Evolutionary conservation across 2,113 vertebrate genomes (phyloP).

Genomic region (Pampusana beccarii): DNA sequence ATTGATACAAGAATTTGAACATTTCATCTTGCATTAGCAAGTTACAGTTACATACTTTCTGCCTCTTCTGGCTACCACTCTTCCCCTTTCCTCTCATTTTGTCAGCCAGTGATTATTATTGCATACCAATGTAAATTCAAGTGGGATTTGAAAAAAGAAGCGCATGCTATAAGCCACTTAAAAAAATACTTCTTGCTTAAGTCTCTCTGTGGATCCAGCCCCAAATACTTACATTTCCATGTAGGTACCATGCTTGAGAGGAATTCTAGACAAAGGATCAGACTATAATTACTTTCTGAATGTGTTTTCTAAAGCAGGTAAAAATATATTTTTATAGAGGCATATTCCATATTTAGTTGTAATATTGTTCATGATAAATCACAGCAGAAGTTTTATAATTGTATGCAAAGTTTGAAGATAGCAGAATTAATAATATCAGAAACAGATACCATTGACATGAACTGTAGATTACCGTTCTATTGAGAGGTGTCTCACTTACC

Average conservation of each 20-base stretch:
- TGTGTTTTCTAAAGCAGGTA: neutral
- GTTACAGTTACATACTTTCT: neutral
- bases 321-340: neutral
- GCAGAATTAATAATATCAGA: neutral
- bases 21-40: neutral
- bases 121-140: neutral
- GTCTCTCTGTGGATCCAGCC: neutral
- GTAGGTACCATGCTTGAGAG: neutral
- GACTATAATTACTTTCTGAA: neutral
- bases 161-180: neutral
- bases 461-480: neutral
- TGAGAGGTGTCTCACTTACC: neutral
- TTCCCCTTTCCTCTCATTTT: neutral
- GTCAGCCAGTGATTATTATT: neutral
- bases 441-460: neutral
- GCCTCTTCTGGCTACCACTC: neutral
- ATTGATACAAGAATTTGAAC: neutral
- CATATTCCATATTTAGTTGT: neutral
- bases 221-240: neutral
- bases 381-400: neutral
- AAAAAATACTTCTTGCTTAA: neutral
- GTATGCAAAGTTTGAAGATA: neutral
- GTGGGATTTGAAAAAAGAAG: neutral
- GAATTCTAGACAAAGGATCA: neutral
- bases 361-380: neutral